These are phyloP conservation scores for Gari tellinella DNA, from an alignment of 2,888 invertebrate species.

Conservation along the genomic window DNA sequence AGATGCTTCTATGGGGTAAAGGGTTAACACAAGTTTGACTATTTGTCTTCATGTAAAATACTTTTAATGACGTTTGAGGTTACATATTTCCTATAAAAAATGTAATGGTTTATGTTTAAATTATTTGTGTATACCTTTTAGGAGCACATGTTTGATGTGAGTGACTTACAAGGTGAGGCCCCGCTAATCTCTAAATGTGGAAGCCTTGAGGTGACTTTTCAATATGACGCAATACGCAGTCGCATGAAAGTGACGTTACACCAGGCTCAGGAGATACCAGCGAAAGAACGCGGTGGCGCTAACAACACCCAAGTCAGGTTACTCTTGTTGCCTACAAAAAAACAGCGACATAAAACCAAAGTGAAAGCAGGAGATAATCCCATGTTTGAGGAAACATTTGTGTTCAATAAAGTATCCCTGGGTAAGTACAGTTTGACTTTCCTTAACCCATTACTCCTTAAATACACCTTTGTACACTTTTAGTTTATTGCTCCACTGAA, in stretches of 20 bases:
- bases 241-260: constrained; percentile 96
- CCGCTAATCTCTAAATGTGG: constrained; percentile 87
- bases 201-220: constrained; percentile 93
- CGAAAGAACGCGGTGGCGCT: constrained; percentile 84
- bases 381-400: constrained; percentile 96
- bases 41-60: too few species aligned
- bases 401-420: constrained; percentile 91
- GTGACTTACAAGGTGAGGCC: constrained; percentile 83
- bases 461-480: too few species aligned
- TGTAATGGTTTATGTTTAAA: too few species aligned
- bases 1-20: too few species aligned
- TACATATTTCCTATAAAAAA: too few species aligned
- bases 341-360: constrained; percentile 97
- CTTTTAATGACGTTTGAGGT: too few species aligned
- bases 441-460: too few species aligned
- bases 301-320: constrained; percentile 88
- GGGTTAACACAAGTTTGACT: too few species aligned
- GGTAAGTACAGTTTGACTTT: constrained; percentile 51
- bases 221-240: constrained; percentile 95
- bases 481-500: too few species aligned
- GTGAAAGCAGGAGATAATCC: constrained; percentile 95
- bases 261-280: constrained; percentile 93
- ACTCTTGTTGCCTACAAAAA: constrained; percentile 94
- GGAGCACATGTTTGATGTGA: constrained; percentile 85
- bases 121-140: too few species aligned